Evolutionary conservation across 92 coral and sea anemone species (phyloP), one percentile per base, ranked within the genome.

Genomic region (Ricordea florida): DNA sequence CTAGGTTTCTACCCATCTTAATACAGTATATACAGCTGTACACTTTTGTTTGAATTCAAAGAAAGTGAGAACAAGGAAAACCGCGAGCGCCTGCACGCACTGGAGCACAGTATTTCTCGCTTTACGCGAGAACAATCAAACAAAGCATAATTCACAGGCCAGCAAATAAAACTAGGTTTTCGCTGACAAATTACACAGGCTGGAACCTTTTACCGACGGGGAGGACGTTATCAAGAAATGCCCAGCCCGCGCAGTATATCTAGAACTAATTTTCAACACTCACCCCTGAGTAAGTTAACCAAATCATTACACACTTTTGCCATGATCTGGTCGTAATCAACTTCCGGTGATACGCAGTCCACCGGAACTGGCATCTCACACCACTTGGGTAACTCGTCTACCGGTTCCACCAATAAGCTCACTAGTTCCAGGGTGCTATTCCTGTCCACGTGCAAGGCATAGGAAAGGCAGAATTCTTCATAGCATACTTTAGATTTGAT

Each of bases 401-500:
- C 76, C 17, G 89, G 78, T 45, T 90, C 96, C 42, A 93, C 85
- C 57, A 93, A 69, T 15, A 93, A 14, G 27, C 90, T 56, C 42
- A 84, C 87, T 50, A 90, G 52, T 45, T 74, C 84, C 76, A 87
- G 61, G 44, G 65, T 60, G 10, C 85, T 78, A 51, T 42, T 73
- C 41, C 73, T 66, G 46, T 87, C 93, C 67, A 83, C 57, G 40
- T 81, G 90, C 49, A 93, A 53, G 36, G 98, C 91, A 14, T 87
- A 53, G 3, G 93, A 92, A 42, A 93, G 43, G 5, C 91, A 87
- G 74, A 86, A 88, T 57, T 93, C 98, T 56, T 93, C 98, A 23
- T 83, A 79, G 53, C 98, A 93, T 21, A 93, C 90, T 63, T 87
- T 93, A 62, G 98, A 93, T 78, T 83, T 74, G 81, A 90, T 72